Evolutionary conservation across 2,113 vertebrate species (phyloP), one percentile per base, ranked within the genome.

Genomic region (Oxyruncus cristatus): DNA sequence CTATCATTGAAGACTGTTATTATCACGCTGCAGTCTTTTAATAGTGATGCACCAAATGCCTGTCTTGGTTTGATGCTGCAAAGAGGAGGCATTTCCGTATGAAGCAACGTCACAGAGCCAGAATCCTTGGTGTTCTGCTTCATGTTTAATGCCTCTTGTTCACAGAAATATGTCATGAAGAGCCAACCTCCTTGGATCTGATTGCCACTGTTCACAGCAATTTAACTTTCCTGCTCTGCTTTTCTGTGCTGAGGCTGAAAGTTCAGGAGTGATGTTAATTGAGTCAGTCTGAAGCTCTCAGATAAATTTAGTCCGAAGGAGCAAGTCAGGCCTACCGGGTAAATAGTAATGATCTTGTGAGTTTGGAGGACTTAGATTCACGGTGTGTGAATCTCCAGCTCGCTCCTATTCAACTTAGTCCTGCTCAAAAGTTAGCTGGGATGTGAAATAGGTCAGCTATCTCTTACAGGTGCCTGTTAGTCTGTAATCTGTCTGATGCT

Each of bases 231-330:
- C 82, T 91, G 58, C 47, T 95, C 88, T 85, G 56, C 89, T 93
- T 78, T 93, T 75, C 70, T 68, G 56, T 88, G 78, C 41, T 2
- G 13, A 85, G 88, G 52, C 72, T 82, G 75, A 59, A 76, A 92
- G 84, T 83, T 93, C 91, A 74, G 81, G 62, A 91, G 56, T 74
- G 88, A 90, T 93, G 70, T 86, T 97, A 97, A 96, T 92, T 95
- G 93, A 96, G 75, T 92, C 84, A 80, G 87, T 96, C 92, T 95
- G 96, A 95, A 83, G 87, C 81, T 82, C 62, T 95, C 79, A 80
- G 95, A 95, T 94, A 95, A 93, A 96, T 96, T 88, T 90, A 91
- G 72, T 95, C 55, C 0, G 1, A 93, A 94, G 78, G 89, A 95
- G 81, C 46, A 86, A 90, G 75, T 88, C 68, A 93, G 85, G 53